Percentiles rank a stretch among this genome's conserved stretches.
Conservation (phyloP, 2,888 invertebrate genomes). For the Rhagium mordax region DNA sequence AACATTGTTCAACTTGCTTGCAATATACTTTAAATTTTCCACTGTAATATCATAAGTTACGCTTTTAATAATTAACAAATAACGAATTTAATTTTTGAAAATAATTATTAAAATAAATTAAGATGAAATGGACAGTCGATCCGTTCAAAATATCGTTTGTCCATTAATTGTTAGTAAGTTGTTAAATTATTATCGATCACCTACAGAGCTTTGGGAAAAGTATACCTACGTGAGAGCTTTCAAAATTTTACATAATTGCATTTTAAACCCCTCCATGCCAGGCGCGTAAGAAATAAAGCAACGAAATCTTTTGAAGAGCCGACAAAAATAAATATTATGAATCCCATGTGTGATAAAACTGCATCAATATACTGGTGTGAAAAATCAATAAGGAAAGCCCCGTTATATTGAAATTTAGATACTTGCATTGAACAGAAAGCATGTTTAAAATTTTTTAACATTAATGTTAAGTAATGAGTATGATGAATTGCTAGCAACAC, state of each 20-base stretch:
- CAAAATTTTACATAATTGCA: neutral
- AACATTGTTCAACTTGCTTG: slow-evolving; percentile 10
- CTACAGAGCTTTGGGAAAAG: neutral
- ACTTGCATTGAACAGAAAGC: no score
- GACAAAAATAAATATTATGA: neutral
- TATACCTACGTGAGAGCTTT: neutral
- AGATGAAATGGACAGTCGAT: no score
- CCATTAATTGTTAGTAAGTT: no score
- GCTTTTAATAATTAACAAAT: no score
- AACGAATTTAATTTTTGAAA: no score
- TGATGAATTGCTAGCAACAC: no score
- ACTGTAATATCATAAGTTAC: no score
- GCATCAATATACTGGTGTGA: neutral
- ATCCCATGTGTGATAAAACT: neutral
- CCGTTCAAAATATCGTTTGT: no score
- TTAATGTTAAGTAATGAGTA: no score
- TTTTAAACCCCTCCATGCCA: neutral
- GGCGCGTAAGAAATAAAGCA: neutral
- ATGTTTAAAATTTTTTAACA: no score
- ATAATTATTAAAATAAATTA: no score
- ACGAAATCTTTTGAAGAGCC: neutral
- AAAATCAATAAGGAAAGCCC: neutral
- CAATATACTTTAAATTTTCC: slow-evolving; percentile 18
- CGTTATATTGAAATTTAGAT: neutral
- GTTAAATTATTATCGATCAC: neutral